phyloP scores from a whole-genome alignment of 2,113 vertebrate genomes.

The Apistogramma diplotaenia region DNA sequence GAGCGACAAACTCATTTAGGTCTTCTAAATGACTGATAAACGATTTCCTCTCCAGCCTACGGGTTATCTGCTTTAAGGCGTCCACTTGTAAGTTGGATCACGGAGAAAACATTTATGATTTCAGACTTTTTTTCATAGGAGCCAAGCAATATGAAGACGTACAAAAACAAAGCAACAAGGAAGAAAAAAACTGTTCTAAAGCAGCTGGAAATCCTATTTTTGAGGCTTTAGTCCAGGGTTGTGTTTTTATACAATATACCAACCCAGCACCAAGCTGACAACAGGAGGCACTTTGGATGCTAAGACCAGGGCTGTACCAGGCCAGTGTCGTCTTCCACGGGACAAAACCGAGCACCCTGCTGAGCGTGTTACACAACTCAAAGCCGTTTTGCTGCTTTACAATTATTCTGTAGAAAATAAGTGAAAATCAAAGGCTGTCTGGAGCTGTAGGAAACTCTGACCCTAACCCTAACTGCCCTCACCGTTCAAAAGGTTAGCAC shows the following conservation, averaged over 20 bases:
- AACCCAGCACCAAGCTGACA: neutral
- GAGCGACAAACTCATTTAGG: too few species aligned
- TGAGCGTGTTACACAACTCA: neutral
- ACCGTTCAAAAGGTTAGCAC: neutral
- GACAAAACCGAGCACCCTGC: neutral
- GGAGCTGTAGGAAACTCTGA: neutral
- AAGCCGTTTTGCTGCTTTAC: neutral
- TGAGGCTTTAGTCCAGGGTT: neutral
- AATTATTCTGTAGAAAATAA: neutral
- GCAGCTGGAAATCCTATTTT: neutral
- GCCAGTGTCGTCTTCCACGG: neutral
- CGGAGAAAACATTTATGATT: too few species aligned
- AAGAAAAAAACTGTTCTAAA: neutral
- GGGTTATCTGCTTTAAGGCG: too few species aligned
- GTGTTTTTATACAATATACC: neutral
- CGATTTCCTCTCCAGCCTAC: too few species aligned
- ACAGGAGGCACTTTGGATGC: neutral
- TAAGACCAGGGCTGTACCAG: neutral
- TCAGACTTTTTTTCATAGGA: too few species aligned
- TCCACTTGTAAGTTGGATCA: too few species aligned
- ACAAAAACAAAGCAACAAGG: neutral
- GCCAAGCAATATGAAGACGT: neutral
- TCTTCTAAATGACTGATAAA: too few species aligned
- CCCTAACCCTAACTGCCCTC: neutral
- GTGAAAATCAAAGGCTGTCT: neutral